phyloP scores from a whole-genome alignment of 2,888 invertebrate species.

The Tuta absoluta region DNA sequence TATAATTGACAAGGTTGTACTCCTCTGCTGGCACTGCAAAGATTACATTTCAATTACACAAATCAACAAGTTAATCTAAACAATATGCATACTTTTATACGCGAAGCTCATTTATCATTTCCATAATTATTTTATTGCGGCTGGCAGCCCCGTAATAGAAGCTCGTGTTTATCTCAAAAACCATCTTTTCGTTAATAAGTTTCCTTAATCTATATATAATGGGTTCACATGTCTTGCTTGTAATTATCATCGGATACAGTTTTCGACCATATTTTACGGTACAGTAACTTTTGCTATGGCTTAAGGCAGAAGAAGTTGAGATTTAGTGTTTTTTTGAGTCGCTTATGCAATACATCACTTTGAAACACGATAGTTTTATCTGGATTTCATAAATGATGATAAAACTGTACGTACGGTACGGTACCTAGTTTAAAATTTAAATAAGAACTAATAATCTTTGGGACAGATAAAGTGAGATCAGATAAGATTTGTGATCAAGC shows the following conservation, averaged over 20 bases:
- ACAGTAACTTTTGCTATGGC: conserved; percentile 51
- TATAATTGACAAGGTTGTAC: too few species aligned
- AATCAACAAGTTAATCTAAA: conserved; percentile 6
- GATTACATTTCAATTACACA: conserved; percentile 3
- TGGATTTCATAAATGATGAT: too few species aligned
- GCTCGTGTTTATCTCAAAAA: conserved; percentile 38
- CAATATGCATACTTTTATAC: background rate
- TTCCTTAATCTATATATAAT: conserved; percentile 78
- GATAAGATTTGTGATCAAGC: too few species aligned
- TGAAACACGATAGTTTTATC: too few species aligned
- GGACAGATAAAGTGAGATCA: too few species aligned
- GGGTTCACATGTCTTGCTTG: conserved; percentile 74
- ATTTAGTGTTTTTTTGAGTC: background rate
- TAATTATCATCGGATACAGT: conserved; percentile 71
- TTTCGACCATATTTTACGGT: conserved; percentile 75
- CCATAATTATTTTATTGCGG: background rate
- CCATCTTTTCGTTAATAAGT: conserved; percentile 68
- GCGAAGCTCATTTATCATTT: conserved; percentile 1
- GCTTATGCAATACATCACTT: too few species aligned
- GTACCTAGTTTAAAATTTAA: too few species aligned
- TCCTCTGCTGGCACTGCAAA: background rate
- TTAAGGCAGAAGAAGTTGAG: conserved; percentile 36
- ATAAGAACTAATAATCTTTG: too few species aligned
- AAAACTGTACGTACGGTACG: too few species aligned
- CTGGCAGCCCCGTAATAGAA: conserved; percentile 8